Percentiles rank a stretch among this genome's conserved stretches.
Evolutionary conservation across 2,888 invertebrate genomes (phyloP).

Genomic region (Actias luna): DNA sequence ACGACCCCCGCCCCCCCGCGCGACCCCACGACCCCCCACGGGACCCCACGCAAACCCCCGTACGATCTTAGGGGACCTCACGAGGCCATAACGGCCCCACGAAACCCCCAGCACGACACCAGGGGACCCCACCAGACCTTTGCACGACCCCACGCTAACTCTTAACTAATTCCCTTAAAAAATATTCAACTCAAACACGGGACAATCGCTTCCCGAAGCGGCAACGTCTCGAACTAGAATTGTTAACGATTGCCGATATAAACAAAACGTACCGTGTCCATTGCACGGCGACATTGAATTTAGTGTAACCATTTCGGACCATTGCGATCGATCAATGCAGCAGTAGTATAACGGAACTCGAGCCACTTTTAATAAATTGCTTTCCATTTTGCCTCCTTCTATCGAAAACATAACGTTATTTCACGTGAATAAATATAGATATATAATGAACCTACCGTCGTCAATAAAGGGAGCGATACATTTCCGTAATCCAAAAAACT

Average conservation of each 20-base stretch:
- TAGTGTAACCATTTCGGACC: constrained; percentile 27
- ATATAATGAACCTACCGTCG: constrained; percentile 58
- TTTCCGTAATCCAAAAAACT: constrained; percentile 57
- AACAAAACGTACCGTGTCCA: constrained; percentile 31
- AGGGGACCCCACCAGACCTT: too few relatives aligned
- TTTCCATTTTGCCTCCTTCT: constrained; percentile 50
- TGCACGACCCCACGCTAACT: constrained; percentile 40
- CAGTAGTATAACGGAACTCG: constrained; percentile 76
- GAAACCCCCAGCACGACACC: too few relatives aligned
- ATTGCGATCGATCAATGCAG: constrained; percentile 57
- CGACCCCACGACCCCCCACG: constrained; percentile 40
- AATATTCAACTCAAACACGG: constrained; percentile 59
- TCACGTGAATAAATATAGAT: constrained; percentile 63
- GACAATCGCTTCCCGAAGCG: constrained; percentile 38
- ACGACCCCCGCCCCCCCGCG: neutral
- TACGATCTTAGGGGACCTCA: too few relatives aligned
- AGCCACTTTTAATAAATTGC: constrained; percentile 75
- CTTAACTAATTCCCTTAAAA: constrained; percentile 62
- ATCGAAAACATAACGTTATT: constrained; percentile 32
- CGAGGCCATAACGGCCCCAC: too few relatives aligned
- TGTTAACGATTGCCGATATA: constrained; percentile 54
- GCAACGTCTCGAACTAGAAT: constrained; percentile 47
- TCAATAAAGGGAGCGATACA: constrained; percentile 61
- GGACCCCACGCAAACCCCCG: constrained; percentile 42
- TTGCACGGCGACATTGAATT: constrained; percentile 17